Evolutionary conservation across 1,140 invertebrate genomes (phyloP).

Genomic region (Campodea augens): DNA sequence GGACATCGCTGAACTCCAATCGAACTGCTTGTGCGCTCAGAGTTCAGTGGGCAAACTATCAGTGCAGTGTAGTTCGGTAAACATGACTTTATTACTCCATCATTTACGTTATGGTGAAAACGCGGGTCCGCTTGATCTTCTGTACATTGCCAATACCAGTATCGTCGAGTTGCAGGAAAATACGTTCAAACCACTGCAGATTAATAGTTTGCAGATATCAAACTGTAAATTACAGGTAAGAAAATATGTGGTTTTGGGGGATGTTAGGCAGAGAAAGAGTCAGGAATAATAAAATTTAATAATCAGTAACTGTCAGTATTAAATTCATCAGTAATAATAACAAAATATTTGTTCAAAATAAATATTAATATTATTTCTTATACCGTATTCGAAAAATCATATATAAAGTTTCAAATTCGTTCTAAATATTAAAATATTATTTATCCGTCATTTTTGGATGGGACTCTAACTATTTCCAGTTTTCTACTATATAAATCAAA

Average conservation of each 20-base stretch:
- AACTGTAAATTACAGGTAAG: conserved; percentile 42
- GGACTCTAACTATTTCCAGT: no score
- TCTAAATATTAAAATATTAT: no score
- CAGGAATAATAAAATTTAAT: no score
- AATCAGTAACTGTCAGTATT: no score
- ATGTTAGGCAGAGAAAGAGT: no score
- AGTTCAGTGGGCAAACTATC: conserved; percentile 61
- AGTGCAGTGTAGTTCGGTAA: conserved; percentile 74
- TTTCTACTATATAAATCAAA: no score
- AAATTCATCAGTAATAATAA: no score
- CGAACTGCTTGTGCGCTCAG: conserved; percentile 71
- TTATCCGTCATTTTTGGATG: no score
- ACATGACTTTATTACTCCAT: conserved; percentile 47
- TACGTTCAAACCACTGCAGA: conserved; percentile 49
- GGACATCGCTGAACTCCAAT: conserved; percentile 38
- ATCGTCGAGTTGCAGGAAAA: conserved; percentile 40
- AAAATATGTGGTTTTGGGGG: background rate
- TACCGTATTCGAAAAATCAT: no score
- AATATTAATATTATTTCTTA: no score
- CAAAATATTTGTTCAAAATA: no score
- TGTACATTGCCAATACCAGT: conserved; percentile 75
- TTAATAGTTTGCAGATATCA: conserved; percentile 67
- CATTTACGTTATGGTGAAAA: conserved; percentile 40
- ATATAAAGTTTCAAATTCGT: no score
- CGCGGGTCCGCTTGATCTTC: conserved; percentile 49